Conservation (phyloP, 1,140 invertebrate species). For the Diploscapter pachys region DNA sequence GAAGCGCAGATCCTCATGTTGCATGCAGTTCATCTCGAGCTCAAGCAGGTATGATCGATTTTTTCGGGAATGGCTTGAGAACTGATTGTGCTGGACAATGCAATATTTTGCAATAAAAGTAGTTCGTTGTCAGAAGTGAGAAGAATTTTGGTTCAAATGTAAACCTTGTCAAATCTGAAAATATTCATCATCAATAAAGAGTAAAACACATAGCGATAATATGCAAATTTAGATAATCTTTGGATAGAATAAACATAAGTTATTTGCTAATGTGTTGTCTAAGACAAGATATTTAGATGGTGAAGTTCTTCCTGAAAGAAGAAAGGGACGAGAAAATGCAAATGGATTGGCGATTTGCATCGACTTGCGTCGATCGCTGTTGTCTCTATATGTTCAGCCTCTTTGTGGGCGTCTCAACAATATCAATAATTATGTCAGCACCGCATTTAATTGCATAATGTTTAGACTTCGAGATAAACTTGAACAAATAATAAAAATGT, state of each 20-base stretch:
- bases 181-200: neutral
- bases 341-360: slow-evolving; percentile 63
- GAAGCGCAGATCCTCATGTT: slow-evolving; percentile 34
- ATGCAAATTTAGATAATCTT: no score
- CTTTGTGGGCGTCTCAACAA: slow-evolving; percentile 59
- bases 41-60: slow-evolving; percentile 14
- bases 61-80: neutral
- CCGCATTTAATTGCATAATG: slow-evolving; percentile 36
- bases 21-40: slow-evolving; percentile 27
- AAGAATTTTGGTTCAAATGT: neutral
- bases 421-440: slow-evolving; percentile 40
- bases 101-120: no score
- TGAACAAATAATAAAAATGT: no score
- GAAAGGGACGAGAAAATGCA: slow-evolving; percentile 32
- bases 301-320: slow-evolving; percentile 9
- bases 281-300: no score
- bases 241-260: no score
- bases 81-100: neutral
- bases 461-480: neutral
- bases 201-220: no score
- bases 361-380: slow-evolving; percentile 62
- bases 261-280: neutral
- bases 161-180: neutral
- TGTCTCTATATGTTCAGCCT: slow-evolving; percentile 60
- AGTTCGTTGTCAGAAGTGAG: neutral